These are phyloP conservation scores for Atlantisia rogersi DNA, from an alignment of 2,113 vertebrate species.

Conservation along the genomic window DNA sequence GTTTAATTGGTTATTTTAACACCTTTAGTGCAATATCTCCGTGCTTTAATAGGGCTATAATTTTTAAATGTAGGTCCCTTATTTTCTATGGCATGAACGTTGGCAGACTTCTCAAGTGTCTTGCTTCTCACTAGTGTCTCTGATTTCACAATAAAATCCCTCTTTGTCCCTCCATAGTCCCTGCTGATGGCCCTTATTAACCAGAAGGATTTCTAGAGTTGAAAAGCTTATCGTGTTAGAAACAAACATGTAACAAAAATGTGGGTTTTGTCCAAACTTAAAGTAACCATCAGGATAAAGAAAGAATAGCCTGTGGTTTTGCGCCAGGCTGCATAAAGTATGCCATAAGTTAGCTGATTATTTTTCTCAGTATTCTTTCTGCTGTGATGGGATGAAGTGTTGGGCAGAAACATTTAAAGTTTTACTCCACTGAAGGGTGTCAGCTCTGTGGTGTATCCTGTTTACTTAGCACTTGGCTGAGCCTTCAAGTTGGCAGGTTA, in stretches of 20 bases:
- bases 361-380: neutral
- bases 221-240: neutral
- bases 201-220: slow-evolving; percentile 20
- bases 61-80: slow-evolving; percentile 24
- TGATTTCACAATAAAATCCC: slow-evolving; percentile 45
- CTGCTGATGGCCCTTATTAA: slow-evolving; percentile 28
- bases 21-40: slow-evolving; percentile 19
- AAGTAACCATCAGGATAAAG: neutral
- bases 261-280: neutral
- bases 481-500: neutral
- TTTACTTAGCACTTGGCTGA: neutral
- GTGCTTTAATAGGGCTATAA: slow-evolving; percentile 24
- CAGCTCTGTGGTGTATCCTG: neutral
- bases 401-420: neutral
- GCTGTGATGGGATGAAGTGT: neutral
- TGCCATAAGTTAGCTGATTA: neutral
- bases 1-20: slow-evolving; percentile 66
- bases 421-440: neutral
- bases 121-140: slow-evolving; percentile 29
- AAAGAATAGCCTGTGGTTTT: neutral
- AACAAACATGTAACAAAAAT: neutral
- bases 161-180: slow-evolving; percentile 16
- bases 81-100: neutral
- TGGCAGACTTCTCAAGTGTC: slow-evolving; percentile 29
- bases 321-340: neutral